These are phyloP conservation scores for Sylvilagus floridanus DNA, from an alignment of 2,797 vertebrate species.

Conservation along the genomic window DNA sequence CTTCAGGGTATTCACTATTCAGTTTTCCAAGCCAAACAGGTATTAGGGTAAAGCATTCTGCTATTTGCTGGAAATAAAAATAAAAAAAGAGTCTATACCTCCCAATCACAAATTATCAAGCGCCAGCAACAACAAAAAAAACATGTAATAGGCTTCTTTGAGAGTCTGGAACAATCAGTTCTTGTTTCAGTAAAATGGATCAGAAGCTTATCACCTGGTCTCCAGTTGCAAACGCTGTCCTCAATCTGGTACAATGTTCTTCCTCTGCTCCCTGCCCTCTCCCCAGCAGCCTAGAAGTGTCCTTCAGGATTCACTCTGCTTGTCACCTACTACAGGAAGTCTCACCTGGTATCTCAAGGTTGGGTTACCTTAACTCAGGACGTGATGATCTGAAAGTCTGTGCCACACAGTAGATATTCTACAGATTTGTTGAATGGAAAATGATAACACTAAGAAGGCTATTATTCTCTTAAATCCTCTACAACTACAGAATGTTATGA, in stretches of 20 bases:
- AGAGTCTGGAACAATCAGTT: constrained; percentile 36
- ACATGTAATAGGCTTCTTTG: constrained; percentile 26
- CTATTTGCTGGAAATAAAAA: constrained; percentile 28
- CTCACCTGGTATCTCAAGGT: not conserved
- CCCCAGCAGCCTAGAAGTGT: not conserved
- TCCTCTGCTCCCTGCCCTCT: not conserved
- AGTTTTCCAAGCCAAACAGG: constrained; percentile 40
- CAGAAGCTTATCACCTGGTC: not conserved
- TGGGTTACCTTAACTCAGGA: not conserved
- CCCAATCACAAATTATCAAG: not conserved
- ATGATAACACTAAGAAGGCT: not conserved
- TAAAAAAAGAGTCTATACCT: constrained; percentile 1
- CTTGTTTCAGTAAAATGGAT: constrained; percentile 41
- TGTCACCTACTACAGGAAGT: not conserved
- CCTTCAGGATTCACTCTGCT: not conserved
- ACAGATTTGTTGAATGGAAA: not conserved
- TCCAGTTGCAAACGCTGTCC: constrained; percentile 18
- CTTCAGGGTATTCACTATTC: constrained; percentile 8
- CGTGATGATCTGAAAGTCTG: not conserved
- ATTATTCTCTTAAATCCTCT: constrained; percentile 5
- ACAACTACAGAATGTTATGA: not conserved
- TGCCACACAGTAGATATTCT: not conserved
- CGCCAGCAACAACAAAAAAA: not conserved
- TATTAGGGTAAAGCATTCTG: not conserved
- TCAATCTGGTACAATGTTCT: not conserved